Conservation (phyloP, 2,113 vertebrate species). For the Microtus ochrogaster region DNA sequence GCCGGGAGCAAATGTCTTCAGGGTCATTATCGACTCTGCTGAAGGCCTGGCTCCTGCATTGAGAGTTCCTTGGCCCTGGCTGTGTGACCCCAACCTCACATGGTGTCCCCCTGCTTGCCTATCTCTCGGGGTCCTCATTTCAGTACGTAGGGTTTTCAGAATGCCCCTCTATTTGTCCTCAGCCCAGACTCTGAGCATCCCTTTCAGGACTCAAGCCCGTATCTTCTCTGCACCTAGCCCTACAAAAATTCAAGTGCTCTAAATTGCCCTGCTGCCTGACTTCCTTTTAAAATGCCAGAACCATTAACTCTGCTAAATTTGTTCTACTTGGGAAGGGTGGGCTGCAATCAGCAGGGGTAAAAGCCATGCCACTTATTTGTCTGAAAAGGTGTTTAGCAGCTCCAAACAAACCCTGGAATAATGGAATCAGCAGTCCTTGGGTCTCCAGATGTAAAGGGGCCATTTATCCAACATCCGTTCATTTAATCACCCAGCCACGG, state of each 20-base stretch:
- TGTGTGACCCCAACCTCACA: too few species aligned
- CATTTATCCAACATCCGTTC: constrained; percentile 70
- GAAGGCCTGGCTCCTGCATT: not conserved
- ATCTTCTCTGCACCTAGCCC: not conserved
- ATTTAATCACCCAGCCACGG: constrained; percentile 72
- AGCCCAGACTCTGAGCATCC: not conserved
- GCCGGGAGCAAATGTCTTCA: not conserved
- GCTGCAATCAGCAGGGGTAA: constrained; percentile 65
- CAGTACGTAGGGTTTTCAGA: not conserved
- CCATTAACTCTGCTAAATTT: constrained; percentile 53
- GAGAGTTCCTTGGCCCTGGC: not conserved
- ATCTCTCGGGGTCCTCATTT: not conserved
- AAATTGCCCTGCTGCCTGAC: not conserved
- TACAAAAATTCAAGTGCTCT: not conserved
- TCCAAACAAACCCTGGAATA: constrained; percentile 73
- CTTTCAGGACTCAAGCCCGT: not conserved
- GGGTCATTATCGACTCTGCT: not conserved
- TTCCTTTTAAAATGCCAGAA: constrained; percentile 71
- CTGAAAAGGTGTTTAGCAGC: constrained; percentile 74
- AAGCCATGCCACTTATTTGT: constrained; percentile 58
- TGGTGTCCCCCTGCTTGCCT: accelerated
- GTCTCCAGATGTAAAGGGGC: constrained; percentile 66
- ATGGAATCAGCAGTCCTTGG: constrained; percentile 68
- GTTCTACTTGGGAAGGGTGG: constrained; percentile 46
- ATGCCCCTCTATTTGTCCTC: not conserved